Percentiles rank a stretch among this genome's conserved stretches.
These are phyloP conservation scores for Chrysolina haemoptera DNA, from an alignment of 2,888 invertebrate species.

Conservation along the genomic window DNA sequence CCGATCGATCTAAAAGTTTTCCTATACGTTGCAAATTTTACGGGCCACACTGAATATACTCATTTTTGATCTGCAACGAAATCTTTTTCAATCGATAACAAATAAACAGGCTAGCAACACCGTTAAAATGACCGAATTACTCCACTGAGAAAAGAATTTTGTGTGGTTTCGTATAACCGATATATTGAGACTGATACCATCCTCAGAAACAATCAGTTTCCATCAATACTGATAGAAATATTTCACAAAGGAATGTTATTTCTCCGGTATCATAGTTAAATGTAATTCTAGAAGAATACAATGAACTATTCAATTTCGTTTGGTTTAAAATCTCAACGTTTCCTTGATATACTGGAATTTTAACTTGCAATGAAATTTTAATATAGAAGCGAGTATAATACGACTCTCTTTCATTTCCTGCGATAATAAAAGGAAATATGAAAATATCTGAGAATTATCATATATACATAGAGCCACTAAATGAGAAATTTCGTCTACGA, in stretches of 20 bases:
- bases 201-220: no score
- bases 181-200: no score
- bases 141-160: no score
- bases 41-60: no score
- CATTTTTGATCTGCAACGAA: no score
- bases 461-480: neutral
- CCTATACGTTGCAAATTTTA: no score
- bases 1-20: no score
- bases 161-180: no score
- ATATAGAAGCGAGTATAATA: neutral
- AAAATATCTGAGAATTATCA: neutral
- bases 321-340: neutral
- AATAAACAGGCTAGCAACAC: no score
- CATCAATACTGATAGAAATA: neutral
- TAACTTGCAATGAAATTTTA: neutral
- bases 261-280: neutral
- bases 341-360: neutral
- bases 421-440: neutral
- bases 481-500: neutral
- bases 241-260: neutral
- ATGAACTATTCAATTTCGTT: neutral
- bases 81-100: no score
- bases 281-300: neutral
- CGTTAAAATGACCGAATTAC: no score
- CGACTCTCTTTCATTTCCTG: neutral